Evolutionary conservation across 2,888 invertebrate genomes (phyloP), one percentile per base, ranked within the genome.

Genomic region (Mellilla xanthometata): DNA sequence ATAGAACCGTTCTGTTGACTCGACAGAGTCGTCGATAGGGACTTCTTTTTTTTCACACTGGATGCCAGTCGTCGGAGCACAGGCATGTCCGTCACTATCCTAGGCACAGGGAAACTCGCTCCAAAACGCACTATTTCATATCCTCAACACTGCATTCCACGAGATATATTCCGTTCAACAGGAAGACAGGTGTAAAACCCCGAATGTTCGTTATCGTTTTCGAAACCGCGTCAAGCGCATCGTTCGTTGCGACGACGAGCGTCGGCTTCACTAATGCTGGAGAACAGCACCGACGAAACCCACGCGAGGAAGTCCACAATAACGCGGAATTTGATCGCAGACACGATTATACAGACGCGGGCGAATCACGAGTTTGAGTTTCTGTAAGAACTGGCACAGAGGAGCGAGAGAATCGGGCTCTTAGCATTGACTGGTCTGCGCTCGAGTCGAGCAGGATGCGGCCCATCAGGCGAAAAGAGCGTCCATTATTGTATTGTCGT

Each of bases 401-500:
- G 44, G 35, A 41, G 75, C 70, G 79, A 68, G 67, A 67, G 74
- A 72, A 68, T 57, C 76, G 74, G 68, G 63, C 77, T 79, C 79
- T 77, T 76, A 77, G 74, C 82, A 78, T 78, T 82, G 85, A 89
- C 86, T 87, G 86, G 81, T 76, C 77, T 75, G 82, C 80, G 81
- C 76, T 71, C 74, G 73, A 68, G 58, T 57, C 69, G 70, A 57
- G 72, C 88, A 88, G 89, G 88, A 88, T 87, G 83, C 71, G 68
- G 54, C 57, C 86, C 79, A 87, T 89, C 88, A 87, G 79, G 77
- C 79, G 72, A 74, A 81, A 81, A 77, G 80, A 81, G 77, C 84
- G 79, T 62, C 81, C 83, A 86, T 88, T 85, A 87, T 83, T 81
- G 84, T 84, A 87, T 88, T 89, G 88, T 86, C 82, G 86, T 79